Conservation (phyloP, 2,888 invertebrate genomes). For the Platerodrilus igneus region DNA sequence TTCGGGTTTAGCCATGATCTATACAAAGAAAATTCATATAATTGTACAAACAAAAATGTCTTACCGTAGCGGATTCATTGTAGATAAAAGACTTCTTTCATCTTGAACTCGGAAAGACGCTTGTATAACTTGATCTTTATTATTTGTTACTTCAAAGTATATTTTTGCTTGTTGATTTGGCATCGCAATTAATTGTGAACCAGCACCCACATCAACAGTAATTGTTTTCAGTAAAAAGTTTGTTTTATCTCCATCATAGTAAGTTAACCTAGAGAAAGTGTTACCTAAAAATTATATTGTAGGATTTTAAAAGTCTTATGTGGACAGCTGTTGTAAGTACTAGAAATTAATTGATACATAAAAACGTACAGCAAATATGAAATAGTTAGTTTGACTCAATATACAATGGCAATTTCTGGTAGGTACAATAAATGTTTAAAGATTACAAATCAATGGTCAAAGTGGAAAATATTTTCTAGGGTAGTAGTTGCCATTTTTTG, state of each 20-base stretch:
- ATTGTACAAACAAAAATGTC: conserved; percentile 28
- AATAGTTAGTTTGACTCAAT: too few relatives aligned
- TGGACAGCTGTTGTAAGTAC: too few relatives aligned
- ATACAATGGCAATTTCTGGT: too few relatives aligned
- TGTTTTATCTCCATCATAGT: conserved; percentile 27
- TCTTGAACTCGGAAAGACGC: conserved; percentile 59
- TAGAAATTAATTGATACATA: too few relatives aligned
- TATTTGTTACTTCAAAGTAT: conserved; percentile 71
- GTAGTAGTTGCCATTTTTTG: too few relatives aligned
- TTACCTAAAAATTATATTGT: conserved; percentile 33
- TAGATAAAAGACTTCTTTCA: conserved; percentile 55
- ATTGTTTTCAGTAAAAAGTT: conserved; percentile 33
- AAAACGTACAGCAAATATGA: too few relatives aligned
- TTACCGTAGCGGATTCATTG: conserved; percentile 55
- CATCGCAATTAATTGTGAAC: conserved; percentile 48
- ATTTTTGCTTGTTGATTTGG: conserved; percentile 46
- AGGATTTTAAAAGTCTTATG: too few relatives aligned
- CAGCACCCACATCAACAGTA: conserved; percentile 47
- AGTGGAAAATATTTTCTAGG: too few relatives aligned
- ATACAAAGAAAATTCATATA: neutral
- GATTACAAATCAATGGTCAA: too few relatives aligned
- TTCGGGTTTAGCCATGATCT: conserved; percentile 50
- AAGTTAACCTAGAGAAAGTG: conserved; percentile 34
- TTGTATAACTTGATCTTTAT: conserved; percentile 53
- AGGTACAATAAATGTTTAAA: too few relatives aligned